Base-by-base conservation (phyloP, 2,888 invertebrate species). In the Seladonia tumulorum region DNA sequence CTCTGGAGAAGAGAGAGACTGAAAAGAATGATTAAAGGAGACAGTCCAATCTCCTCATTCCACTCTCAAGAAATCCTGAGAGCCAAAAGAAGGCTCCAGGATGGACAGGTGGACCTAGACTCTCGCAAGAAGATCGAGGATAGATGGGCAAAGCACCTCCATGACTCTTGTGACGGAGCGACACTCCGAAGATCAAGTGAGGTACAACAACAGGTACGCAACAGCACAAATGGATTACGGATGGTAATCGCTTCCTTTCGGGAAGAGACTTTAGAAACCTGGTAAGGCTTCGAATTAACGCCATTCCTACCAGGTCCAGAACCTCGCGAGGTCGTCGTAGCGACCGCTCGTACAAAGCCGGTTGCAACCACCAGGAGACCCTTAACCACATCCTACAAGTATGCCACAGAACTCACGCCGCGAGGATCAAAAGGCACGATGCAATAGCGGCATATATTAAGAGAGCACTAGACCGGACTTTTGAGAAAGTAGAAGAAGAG, bases 221-320 rank as follows among this genome's bases (percentile, higher is more conserved):
- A n/a, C 72, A 72, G n/a, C 72, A 72, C 5, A 22, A 72, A 16
- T 72, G 72, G 72, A 25, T 72, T 5, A 18, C 14, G 4, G 72
- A 72, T 5, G 72, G 72, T 22, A 49, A n/a, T 14, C 72, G 72
- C 29, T 39, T 72, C 49, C 25, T 72, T 2, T 25, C 10, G 7
- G 25, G 47, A 10, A 45, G 25, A 14, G 72, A 72, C 2, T 29
- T 47, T n/a, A 25, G 25, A 7, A 45, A 25, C 39, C 3, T 7
- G 5, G n/a, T 39, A 4, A 68, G 39, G 22, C 18, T 39, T 14
- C 25, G 68, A 0, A 39, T 68, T 0, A 22, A 39, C 7, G 68
- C 68, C n/a, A n/a, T n/a, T n/a, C n/a, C n/a, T n/a, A n/a, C n/a
- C n/a, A n/a, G n/a, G n/a, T n/a, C n/a, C n/a, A n/a, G n/a, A n/a